Base-by-base conservation (phyloP, 2,113 vertebrate genomes). In the Pangasianodon hypophthalmus region DNA sequence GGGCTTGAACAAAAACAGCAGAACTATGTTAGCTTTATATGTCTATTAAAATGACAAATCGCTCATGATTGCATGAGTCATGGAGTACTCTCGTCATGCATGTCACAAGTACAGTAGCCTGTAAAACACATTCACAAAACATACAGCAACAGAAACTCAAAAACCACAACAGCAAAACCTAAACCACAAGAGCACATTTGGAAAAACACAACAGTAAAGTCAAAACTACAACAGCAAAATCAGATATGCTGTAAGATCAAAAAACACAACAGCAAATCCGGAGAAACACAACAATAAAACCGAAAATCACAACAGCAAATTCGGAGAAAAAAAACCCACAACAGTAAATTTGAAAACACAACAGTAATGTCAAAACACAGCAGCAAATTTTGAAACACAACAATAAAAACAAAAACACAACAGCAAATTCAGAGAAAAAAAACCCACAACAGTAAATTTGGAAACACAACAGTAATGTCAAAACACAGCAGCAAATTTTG, bases 61-160 rank as follows among this genome's bases (percentile, higher is more conserved):
- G 46, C 11, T 73, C 52, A 81, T 32, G 9, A 54, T n/a, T 88
- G 19, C 54, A 85, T 89, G 82, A 85, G 82, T 89, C 81, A 89
- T 21, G 32, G 14, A 75, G 85, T 56, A 56, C 7, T 84, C 84
- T 75, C 8, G 14, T 46, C 24, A 58, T 60, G 37, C 26, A 89
- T 44, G 41, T n/a, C 81, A 75, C 50, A 75, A 8, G 58, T 8
- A 9, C 79, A 54, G 50, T 32, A 50, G 8, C 4, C 79, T 80
- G 5, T n/a, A 52, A 48, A 48, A 80, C 48, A 80, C 24, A 0
- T 75, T 19, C 21, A 75, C 73, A 24, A 75, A 75, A 75, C 46
- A 79, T 19, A 41, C 32, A 7, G 32, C 7, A 54, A 81, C 48
- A 54, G 26, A 14, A 29, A 50, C 50, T 21, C 19, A 0, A 44